Percentiles rank a stretch among this genome's conserved stretches.
phyloP scores from a whole-genome alignment of 2,888 invertebrate species.

The Lasius platythorax region DNA sequence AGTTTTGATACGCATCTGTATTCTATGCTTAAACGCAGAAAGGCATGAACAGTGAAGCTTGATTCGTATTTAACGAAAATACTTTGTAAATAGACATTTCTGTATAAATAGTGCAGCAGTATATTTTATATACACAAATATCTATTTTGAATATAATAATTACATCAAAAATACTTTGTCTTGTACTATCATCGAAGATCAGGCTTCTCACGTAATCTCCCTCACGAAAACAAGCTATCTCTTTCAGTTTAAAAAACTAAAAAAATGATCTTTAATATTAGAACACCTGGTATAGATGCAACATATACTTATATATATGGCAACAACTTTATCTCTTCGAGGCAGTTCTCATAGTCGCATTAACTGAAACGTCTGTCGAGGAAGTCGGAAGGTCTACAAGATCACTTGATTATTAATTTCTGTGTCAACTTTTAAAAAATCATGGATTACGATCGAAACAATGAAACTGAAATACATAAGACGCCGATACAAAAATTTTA shows the following conservation, averaged over 20 bases:
- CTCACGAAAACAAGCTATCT: not conserved
- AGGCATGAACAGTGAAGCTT: no score
- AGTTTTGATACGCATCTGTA: no score
- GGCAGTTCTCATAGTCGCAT: not conserved
- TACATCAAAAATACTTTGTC: not conserved
- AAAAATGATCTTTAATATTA: not conserved
- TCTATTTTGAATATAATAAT: not conserved
- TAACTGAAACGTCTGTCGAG: not conserved
- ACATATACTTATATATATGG: not conserved
- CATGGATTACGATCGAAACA: not conserved
- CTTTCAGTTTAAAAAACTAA: not conserved
- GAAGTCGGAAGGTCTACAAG: not conserved
- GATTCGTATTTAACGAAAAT: not conserved
- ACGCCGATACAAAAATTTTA: constrained; percentile 84
- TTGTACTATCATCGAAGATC: not conserved
- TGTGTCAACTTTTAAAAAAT: not conserved
- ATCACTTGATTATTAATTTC: not conserved
- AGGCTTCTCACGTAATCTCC: not conserved
- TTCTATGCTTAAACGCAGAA: no score
- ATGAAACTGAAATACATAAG: not conserved
- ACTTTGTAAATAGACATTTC: not conserved
- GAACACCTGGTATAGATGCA: not conserved
- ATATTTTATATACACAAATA: not conserved
- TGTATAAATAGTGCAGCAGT: not conserved
- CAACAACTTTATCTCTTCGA: not conserved